A percentile compares a stretch with the other conserved stretches of the same genome.
These are phyloP conservation scores for Aspidoscelis tigris DNA, from an alignment of 2,113 vertebrate genomes.

Conservation along the genomic window DNA sequence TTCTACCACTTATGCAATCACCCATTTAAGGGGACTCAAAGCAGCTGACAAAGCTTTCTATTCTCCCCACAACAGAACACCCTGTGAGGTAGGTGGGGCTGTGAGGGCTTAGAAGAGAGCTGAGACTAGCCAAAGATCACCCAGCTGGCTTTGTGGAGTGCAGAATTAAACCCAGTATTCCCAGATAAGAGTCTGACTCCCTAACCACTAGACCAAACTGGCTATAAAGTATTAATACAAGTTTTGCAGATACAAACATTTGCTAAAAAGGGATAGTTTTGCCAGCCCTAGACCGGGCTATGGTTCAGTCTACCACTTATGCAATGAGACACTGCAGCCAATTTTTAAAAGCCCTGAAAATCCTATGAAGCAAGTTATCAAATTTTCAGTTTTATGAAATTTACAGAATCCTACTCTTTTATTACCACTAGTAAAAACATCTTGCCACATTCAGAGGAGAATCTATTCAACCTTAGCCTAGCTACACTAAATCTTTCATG, in stretches of 20 bases:
- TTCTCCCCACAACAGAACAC: no score
- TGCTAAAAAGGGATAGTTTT: constrained; percentile 25
- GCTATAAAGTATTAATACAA: background rate
- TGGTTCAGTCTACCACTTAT: background rate
- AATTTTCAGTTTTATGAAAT: constrained; percentile 52
- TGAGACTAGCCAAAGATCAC: no score
- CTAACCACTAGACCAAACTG: no score
- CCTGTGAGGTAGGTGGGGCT: no score
- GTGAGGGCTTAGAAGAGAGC: no score
- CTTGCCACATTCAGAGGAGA: constrained; percentile 43
- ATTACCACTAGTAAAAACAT: constrained; percentile 44
- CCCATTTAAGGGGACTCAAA: no score
- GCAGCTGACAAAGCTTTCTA: no score
- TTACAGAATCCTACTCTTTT: constrained; percentile 47
- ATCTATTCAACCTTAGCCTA: constrained; percentile 42
- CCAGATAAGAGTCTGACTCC: no score
- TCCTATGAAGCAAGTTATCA: constrained; percentile 45
- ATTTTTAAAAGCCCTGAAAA: constrained; percentile 53
- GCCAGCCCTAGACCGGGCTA: no score
- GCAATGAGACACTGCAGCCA: constrained; percentile 9
- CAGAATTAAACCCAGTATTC: no score
- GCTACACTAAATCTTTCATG: constrained; percentile 56
- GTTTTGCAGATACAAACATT: background rate
- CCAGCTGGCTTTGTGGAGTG: no score
- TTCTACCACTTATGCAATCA: no score